Percentiles rank a stretch among this genome's conserved stretches.
Evolutionary conservation across 2,113 vertebrate species (phyloP).

Genomic region (Rissa tridactyla): DNA sequence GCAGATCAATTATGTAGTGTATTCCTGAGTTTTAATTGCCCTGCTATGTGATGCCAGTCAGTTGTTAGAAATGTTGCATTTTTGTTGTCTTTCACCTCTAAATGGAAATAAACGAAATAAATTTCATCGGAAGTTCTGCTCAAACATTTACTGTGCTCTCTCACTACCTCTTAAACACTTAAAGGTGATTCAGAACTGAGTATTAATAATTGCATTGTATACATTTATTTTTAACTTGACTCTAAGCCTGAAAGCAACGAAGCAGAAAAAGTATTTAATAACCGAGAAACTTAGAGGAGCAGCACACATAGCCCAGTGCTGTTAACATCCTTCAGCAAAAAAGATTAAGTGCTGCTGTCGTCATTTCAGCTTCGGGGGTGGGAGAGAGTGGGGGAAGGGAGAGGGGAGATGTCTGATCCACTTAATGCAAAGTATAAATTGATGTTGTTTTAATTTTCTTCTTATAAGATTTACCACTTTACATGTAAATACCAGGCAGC

Average conservation of each 20-base stretch:
- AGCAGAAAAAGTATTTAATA: conserved; percentile 50
- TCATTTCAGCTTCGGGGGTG: not conserved
- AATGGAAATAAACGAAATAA: not conserved
- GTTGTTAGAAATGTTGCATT: not conserved
- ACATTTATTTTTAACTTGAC: conserved; percentile 24
- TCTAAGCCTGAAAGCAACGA: conserved; percentile 11
- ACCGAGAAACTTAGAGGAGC: conserved; percentile 22
- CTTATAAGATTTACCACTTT: conserved; percentile 57
- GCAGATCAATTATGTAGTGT: not conserved
- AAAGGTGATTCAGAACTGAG: not conserved
- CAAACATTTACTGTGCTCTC: not conserved
- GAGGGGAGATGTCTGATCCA: conserved; percentile 49
- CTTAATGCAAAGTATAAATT: conserved; percentile 57
- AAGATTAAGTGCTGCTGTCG: conserved; percentile 39
- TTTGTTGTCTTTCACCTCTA: not conserved
- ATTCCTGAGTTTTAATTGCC: not conserved
- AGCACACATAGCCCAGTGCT: not conserved
- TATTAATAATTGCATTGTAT: conserved; percentile 3
- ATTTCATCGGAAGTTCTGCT: not conserved
- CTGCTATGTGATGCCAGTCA: rapidly evolving
- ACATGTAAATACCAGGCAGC: conserved; percentile 55
- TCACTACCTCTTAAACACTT: not conserved
- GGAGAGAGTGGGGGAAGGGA: not conserved
- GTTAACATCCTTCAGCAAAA: conserved; percentile 37
- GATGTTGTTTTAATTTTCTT: conserved; percentile 59